Base-by-base conservation (phyloP, 2,888 invertebrate genomes). In the Agrochola lota region DNA sequence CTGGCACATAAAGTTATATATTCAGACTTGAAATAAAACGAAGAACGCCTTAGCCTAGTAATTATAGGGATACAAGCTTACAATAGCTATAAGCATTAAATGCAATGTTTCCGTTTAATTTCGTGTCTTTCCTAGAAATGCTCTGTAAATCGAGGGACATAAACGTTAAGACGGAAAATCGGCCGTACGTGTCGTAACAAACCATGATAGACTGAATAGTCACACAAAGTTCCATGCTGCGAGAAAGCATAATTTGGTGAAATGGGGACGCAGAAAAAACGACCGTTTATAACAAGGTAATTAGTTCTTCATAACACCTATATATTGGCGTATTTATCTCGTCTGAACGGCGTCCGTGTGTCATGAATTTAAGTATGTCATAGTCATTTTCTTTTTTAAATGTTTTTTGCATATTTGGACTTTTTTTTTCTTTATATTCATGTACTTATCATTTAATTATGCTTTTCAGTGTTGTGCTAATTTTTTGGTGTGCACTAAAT, bases 71-170 rank as follows among this genome's bases (percentile, higher is more conserved):
- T 23, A 26, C 35, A 35, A 73, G 7, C 17, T 57, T 8, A 35
- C 15, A 46, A 72, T 30, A 75, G 20, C 30, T 30, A 30, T 62
- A 43, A 74, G 8, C 43, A 55, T 74, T 6, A 74, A 40, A 40
- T 46, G 35, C 23, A 77, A 77, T 77, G 77, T 40, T 77, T 77
- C 76, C 77, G 57, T 77, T 77, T 62, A 77, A 77, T 66, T 57
- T 55, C 23, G 35, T 35, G 35, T 63, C 5, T 52, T 63, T 40
- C 62, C 5, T 71, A 46, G 43, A 55, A 49, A 69, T 3, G 72
- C 12, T 23, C 74, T 40, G 63, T 63, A 63, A 75, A 75, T 63
- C 46, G 46, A 4, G 20, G 20, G 20, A 57, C 35, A 46, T 35
- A 40, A 74, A 49, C 46, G 74, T 59, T 77, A 26, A 52, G 35